Conservation (phyloP, 2,113 vertebrate species). For the Protobothrops flavoviridis region DNA sequence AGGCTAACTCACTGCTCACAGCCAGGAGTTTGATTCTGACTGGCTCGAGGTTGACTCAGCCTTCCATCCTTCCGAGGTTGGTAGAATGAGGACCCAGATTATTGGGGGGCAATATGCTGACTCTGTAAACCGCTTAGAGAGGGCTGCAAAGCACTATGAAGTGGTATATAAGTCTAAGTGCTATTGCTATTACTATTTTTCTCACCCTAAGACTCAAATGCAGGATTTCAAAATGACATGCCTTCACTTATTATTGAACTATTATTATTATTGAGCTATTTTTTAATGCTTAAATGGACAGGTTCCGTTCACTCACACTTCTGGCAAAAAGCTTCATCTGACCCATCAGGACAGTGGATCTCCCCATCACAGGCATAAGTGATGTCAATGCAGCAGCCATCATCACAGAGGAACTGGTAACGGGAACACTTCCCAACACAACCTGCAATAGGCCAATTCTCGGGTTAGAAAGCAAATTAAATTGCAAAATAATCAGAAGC, state of each 20-base stretch:
- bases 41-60: background rate
- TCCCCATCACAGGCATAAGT: conserved; percentile 88
- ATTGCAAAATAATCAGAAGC: background rate
- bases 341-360: conserved; percentile 89
- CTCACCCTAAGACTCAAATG: background rate
- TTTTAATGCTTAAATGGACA: background rate
- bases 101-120: background rate
- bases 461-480: conserved; percentile 36
- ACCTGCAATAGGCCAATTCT: conserved; percentile 67
- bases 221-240: background rate
- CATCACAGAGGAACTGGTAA: conserved; percentile 93
- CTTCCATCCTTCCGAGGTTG: background rate
- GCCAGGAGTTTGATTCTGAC: background rate
- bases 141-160: background rate
- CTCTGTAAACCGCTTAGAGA: background rate
- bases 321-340: conserved; percentile 92
- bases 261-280: background rate
- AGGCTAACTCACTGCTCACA: background rate
- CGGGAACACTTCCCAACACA: conserved; percentile 83
- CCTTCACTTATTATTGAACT: background rate
- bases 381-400: conserved; percentile 95
- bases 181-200: background rate
- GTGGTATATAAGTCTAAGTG: background rate
- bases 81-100: background rate
- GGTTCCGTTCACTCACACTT: conserved; percentile 72